A percentile compares a stretch with the other conserved stretches of the same genome.
Evolutionary conservation across 1,140 invertebrate species (phyloP).

Genomic region (Conopomorpha cramerella): DNA sequence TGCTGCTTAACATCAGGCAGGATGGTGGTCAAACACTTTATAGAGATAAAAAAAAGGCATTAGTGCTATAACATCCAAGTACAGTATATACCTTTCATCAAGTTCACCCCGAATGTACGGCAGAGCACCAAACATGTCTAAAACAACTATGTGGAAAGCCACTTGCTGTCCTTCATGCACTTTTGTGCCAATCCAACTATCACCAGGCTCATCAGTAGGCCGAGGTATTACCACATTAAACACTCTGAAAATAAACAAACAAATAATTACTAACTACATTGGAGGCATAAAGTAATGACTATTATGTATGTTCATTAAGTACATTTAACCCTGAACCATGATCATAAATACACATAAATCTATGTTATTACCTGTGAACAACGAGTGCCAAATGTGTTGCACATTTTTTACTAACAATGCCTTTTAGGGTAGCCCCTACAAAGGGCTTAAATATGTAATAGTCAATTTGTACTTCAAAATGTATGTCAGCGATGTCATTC

Average conservation of each 20-base stretch:
- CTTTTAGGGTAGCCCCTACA: constrained; percentile 53
- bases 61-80: no score
- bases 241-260: constrained; percentile 27
- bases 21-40: no score
- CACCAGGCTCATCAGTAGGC: constrained; percentile 46
- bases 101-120: constrained; percentile 64
- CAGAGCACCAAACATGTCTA: constrained; percentile 60
- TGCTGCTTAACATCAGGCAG: no score
- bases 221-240: constrained; percentile 69
- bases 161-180: constrained; percentile 63
- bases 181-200: constrained; percentile 62
- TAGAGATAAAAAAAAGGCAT: no score
- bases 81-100: constrained; percentile 59
- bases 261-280: constrained; percentile 3
- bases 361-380: constrained; percentile 57
- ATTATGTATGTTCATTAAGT: no score
- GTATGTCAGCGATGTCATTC: constrained; percentile 63
- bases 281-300: no score
- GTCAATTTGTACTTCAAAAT: constrained; percentile 67
- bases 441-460: constrained; percentile 66
- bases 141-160: constrained; percentile 58
- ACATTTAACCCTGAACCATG: no score
- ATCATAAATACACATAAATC: no score
- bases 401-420: constrained; percentile 66
- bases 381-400: constrained; percentile 66